Base-by-base conservation (phyloP, 2,797 vertebrate species). In the Fratercula arctica region DNA sequence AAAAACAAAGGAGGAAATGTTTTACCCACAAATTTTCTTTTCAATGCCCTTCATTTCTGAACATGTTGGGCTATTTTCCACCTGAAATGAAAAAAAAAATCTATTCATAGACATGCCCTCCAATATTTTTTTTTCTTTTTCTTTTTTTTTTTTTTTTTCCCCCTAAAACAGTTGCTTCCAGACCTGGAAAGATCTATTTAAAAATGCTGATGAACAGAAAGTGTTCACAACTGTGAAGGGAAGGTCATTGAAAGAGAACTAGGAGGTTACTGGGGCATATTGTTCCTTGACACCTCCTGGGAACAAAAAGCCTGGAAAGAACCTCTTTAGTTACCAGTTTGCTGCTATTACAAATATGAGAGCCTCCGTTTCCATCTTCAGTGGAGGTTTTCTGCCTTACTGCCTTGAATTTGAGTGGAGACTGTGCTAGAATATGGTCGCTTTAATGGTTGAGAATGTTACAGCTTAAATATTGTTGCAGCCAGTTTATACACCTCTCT, bases 221-320 rank as follows among this genome's bases (percentile, higher is more conserved):
- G 41, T 61, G 68, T 96, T 91, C 20, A 26, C 68, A 87, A 91
- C 79, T 87, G 82, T 4, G 92, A 97, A 96, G 73, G 60, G 85
- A 83, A 96, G 94, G 91, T 95, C 94, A 95, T 1, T 82, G 87
- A 68, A 88, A 91, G 87, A 92, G 68, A 93, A 60, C 78, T 48
- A 9, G 61, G 79, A 89, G 72, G 96, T 94, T 96, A 97, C 89
- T 79, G 69, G 94, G 92, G 85, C 96, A 80, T 75, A 83, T 87
- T 95, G 96, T 96, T 96, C 96, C 61, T 91, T 92, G 91, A 87
- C 96, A 95, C 87, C 87, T 94, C 75, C 83, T 59, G 78, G 76
- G 82, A 95, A 75, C 61, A 94, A 85, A 91, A 87, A 87, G 73
- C 82, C 73, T 89, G 64, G 72, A 83, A 57, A 66, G 85, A 96